Base-by-base conservation (phyloP, 2,888 invertebrate genomes). In the Labia minor region DNA sequence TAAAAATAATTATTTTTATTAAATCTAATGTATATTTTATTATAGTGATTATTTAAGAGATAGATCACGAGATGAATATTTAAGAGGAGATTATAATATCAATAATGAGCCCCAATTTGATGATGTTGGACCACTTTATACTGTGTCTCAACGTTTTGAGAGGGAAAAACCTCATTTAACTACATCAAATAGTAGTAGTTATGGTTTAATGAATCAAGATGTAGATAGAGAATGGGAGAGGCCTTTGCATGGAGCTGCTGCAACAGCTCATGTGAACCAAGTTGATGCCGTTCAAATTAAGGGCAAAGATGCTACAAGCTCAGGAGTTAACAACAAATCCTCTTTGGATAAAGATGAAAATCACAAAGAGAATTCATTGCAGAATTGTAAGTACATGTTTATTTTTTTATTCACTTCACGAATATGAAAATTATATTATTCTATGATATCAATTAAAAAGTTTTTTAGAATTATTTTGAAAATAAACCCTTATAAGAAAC, bases 81-180 rank as follows among this genome's bases (percentile, higher is more conserved):
- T 71, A 21, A 67, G 71, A 26, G 71, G 72, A 10, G 72, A 72
- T 61, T 72, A 71, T 66, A 71, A 70, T 67, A 68, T 71, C 20
- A 71, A 69, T 64, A 69, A 81, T 67, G 81, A 80, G 67, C 72
- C 81, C 0, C 81, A 81, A 70, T 81, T 80, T 0, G 81, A 81
- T 69, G 81, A 81, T 64, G 81, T 80, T 64, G 81, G 81, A 0
- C 81, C 81, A 70, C 72, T 85, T 19, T 85, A 85, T 72, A 83
- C 84, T 0, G 84, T 85, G 10, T 83, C 84, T 0, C 85, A 85
- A 73, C 76, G 85, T 21, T 75, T 85, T 61, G 72, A 70, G 20
- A 66, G 69, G 14, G 69, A 69, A 37, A 70, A 70, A 62, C 62
- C 67, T 14, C 68, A 68, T 20, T 49, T 65, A 19, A 64, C 65